Percentiles rank a stretch among this genome's conserved stretches.
Evolutionary conservation across 2,888 invertebrate genomes (phyloP).

Genomic region (Platycheirus rosarum): DNA sequence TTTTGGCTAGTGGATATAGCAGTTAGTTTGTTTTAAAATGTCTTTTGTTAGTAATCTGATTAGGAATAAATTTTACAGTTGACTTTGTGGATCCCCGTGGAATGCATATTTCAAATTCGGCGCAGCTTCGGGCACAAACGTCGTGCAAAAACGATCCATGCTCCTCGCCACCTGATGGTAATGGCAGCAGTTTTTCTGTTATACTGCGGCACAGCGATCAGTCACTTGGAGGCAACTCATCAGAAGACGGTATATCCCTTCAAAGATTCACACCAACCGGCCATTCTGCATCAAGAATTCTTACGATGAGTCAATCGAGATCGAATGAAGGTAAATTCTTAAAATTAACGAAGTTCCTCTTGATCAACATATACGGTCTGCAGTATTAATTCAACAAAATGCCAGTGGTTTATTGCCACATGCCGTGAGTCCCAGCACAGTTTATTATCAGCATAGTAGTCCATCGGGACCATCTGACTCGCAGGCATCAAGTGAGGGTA

Average conservation of each 20-base stretch:
- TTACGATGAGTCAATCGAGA: constrained; percentile 78
- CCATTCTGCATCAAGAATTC: constrained; percentile 76
- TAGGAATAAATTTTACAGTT: too few species aligned
- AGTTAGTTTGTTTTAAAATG: too few species aligned
- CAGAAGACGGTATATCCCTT: constrained; percentile 76
- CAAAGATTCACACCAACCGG: constrained; percentile 80
- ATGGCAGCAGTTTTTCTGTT: constrained; percentile 79
- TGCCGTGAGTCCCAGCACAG: constrained; percentile 83
- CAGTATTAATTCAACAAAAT: constrained; percentile 83
- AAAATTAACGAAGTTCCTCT: too few species aligned
- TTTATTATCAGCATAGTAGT: constrained; percentile 84
- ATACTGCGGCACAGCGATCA: constrained; percentile 80
- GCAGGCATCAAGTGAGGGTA: constrained; percentile 72
- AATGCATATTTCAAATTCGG: constrained; percentile 80
- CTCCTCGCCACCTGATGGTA: constrained; percentile 78
- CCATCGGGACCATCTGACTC: constrained; percentile 77
- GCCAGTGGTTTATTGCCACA: constrained; percentile 83
- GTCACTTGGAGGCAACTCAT: constrained; percentile 75
- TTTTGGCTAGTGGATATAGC: constrained; percentile 91
- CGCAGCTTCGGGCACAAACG: constrained; percentile 78
- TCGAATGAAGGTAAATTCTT: constrained; percentile 78
- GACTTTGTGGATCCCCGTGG: constrained; percentile 82
- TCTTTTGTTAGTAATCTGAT: too few species aligned
- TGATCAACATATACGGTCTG: too few species aligned
- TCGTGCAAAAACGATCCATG: constrained; percentile 80